Conservation (phyloP, 2,797 vertebrate genomes). For the Potorous gilbertii region DNA sequence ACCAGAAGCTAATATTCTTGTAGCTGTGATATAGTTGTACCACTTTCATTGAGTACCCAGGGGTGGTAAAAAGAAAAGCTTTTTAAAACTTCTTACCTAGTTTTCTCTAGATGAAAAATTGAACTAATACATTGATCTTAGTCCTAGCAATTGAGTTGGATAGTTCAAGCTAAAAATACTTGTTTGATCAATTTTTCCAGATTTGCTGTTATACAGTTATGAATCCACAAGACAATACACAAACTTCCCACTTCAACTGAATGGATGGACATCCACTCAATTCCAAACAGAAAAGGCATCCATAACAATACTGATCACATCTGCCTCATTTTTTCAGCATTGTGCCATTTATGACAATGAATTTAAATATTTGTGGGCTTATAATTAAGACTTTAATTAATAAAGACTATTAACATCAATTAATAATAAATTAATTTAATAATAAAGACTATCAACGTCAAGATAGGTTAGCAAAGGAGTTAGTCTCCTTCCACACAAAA, state of each 20-base stretch:
- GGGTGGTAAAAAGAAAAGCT: background rate
- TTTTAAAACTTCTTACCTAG: conserved; percentile 1
- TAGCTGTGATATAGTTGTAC: conserved; percentile 41
- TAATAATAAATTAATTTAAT: no score
- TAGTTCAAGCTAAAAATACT: background rate
- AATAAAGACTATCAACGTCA: background rate
- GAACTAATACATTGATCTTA: background rate
- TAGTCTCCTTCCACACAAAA: background rate
- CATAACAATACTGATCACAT: background rate
- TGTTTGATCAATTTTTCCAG: background rate
- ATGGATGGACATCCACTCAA: background rate
- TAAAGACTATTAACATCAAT: background rate
- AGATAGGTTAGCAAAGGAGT: background rate
- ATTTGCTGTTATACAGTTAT: background rate
- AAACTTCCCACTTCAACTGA: background rate
- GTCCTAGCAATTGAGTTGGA: background rate
- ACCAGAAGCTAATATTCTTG: background rate
- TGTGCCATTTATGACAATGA: background rate
- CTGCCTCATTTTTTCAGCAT: background rate
- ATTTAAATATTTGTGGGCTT: background rate
- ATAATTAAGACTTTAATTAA: no score
- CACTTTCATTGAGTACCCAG: conserved; percentile 20
- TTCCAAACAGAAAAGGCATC: background rate
- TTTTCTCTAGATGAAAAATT: conserved; percentile 28
- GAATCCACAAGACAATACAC: background rate